phyloP scores from a whole-genome alignment of 1,140 invertebrate species.

The Ooceraea biroi region DNA sequence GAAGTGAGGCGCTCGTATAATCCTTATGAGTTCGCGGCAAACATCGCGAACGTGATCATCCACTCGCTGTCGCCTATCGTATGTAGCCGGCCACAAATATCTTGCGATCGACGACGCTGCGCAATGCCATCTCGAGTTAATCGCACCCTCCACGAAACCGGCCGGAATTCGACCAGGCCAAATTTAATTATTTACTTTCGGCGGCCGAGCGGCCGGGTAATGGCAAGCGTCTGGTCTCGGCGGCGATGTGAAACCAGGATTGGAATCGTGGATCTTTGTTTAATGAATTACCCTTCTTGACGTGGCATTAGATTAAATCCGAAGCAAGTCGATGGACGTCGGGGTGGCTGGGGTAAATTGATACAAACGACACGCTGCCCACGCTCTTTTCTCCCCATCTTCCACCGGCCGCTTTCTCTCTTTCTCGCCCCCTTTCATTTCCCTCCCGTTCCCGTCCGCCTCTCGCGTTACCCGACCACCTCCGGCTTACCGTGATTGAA shows the following conservation, averaged over 20 bases:
- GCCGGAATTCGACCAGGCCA: constrained; percentile 66
- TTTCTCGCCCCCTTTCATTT: background rate
- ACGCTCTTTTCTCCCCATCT: constrained; percentile 43
- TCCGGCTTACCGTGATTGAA: constrained; percentile 54
- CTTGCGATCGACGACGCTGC: background rate
- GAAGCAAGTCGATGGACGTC: constrained; percentile 71
- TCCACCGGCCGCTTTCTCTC: background rate
- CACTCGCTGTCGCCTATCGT: constrained; percentile 10
- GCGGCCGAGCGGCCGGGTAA: constrained; percentile 61
- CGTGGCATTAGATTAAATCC: constrained; percentile 80
- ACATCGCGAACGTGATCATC: constrained; percentile 22
- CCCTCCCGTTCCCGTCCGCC: background rate
- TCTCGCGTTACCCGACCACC: constrained; percentile 17
- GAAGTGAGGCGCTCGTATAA: constrained; percentile 43
- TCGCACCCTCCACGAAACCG: constrained; percentile 13
- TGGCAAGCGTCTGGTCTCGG: constrained; percentile 36
- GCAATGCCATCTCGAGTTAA: constrained; percentile 31
- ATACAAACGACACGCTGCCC: constrained; percentile 80
- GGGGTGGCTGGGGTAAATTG: constrained; percentile 76
- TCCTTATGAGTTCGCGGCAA: constrained; percentile 49
- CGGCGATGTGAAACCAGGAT: constrained; percentile 17
- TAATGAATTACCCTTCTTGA: constrained; percentile 77
- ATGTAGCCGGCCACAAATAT: constrained; percentile 58
- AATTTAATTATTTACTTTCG: constrained; percentile 77
- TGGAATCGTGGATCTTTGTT: constrained; percentile 70